Percentiles rank a stretch among this genome's conserved stretches.
These are phyloP conservation scores for Neodontobutis hainanensis DNA, from an alignment of 2,113 vertebrate species.

Conservation along the genomic window DNA sequence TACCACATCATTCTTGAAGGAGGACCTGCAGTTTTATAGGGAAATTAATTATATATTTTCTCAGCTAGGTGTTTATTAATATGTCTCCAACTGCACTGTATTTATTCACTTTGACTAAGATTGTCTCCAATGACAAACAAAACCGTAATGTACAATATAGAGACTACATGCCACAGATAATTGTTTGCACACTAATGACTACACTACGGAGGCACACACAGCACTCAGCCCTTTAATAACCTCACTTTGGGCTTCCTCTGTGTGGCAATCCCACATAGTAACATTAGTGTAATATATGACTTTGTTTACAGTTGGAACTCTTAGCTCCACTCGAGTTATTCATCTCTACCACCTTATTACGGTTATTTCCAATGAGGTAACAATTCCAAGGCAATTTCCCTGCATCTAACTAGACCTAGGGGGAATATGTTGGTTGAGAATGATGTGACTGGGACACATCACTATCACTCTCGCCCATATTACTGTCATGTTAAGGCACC, in stretches of 20 bases:
- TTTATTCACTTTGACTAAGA: constrained; percentile 8
- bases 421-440: constrained; percentile 85
- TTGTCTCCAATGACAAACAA: constrained; percentile 15
- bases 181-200: constrained; percentile 7
- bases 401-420: constrained; percentile 88
- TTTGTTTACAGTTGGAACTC: constrained; percentile 66
- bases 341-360: constrained; percentile 82
- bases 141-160: constrained; percentile 7
- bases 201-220: neutral
- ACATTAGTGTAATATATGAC: constrained; percentile 71
- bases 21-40: neutral
- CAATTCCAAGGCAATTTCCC: constrained; percentile 86
- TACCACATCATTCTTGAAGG: constrained; percentile 6
- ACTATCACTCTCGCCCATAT: constrained; percentile 86
- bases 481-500: constrained; percentile 87
- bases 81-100: neutral
- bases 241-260: constrained; percentile 31
- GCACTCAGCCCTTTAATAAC: constrained; percentile 54
- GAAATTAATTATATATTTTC: neutral
- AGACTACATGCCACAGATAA: constrained; percentile 33
- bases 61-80: neutral
- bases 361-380: constrained; percentile 86
- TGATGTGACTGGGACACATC: constrained; percentile 85
- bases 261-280: constrained; percentile 53
- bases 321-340: constrained; percentile 74